Evolutionary conservation across 2,797 vertebrate genomes (phyloP).

Genomic region (Bradypodion pumilum): DNA sequence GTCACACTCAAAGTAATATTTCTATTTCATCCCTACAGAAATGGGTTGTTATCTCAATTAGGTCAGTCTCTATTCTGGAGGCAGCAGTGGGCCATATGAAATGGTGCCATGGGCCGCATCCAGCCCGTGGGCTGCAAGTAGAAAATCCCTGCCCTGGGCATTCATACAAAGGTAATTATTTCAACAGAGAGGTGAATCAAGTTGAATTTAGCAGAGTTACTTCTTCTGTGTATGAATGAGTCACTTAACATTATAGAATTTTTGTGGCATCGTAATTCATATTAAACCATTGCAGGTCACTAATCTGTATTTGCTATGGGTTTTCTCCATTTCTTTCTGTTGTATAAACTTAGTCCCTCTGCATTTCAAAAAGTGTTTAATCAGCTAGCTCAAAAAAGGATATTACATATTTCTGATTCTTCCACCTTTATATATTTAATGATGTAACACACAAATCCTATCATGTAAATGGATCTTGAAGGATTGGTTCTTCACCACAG

Average conservation of each 20-base stretch:
- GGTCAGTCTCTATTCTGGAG: neutral
- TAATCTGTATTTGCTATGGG: rapidly evolving
- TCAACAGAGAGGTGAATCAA: neutral
- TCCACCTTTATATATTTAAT: neutral
- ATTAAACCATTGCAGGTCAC: neutral
- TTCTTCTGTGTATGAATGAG: neutral
- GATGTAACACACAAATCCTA: neutral
- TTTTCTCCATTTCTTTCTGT: neutral
- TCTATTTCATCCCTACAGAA: neutral
- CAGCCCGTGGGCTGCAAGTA: too few species aligned
- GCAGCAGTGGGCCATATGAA: too few species aligned
- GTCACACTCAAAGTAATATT: neutral
- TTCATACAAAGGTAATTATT: too few species aligned
- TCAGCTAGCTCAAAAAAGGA: neutral
- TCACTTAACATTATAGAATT: neutral
- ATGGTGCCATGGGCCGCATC: too few species aligned
- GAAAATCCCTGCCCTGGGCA: too few species aligned
- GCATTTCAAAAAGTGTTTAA: neutral
- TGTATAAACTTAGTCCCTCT: neutral
- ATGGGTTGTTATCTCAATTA: neutral
- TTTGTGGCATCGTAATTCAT: neutral
- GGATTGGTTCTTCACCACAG: slow-evolving; percentile 23
- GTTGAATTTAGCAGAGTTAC: neutral
- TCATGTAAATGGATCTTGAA: neutral
- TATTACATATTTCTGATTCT: neutral